Evolutionary conservation across 1,140 invertebrate genomes (phyloP), one percentile per base, ranked within the genome.

Genomic region (Temnothorax curvispinosus): DNA sequence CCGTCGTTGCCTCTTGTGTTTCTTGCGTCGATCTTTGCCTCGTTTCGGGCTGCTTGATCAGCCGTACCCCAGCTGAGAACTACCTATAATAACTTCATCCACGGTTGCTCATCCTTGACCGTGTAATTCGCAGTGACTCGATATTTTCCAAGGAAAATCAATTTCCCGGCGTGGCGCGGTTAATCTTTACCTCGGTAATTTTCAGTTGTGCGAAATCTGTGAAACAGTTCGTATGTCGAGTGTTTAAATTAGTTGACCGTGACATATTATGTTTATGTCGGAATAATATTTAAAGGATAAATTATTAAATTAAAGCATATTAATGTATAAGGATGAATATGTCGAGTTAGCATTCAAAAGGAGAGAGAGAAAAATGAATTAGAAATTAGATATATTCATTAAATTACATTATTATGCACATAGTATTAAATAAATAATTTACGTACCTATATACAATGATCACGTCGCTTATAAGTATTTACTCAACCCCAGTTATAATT

Each of bases 111-210:
- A 82, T 88, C 69, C 76, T 76, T 77, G n/a, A 86, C 60, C 11
- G 64, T 74, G 64, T 80, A 52, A 71, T 77, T 85, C 71, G 76
- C 87, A 56, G 54, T 41, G 77, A 77, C 58, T 41, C 27, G 58
- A 60, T 76, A 41, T 85, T 75, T 85, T 87, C 81, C 58, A 75
- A 69, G 60, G 69, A 80, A 85, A 86, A 82, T 78, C 60, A 85
- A 77, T 86, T 88, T 77, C 41, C 44, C 75, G 27, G 41, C 52
- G 67, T 44, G 35, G 35, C 15, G 52, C 18, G 32, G n/a, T 44
- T 54, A 56, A 15, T 32, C 52, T 52, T 11, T 15, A 38, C 8
- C n/a, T 0, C 56, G 11, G 18, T n/a, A 38, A 62, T 47, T 32
- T 60, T 62, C 21, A 72, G 7, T 84, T 44, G n/a, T 58, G 41